Evolutionary conservation across 1,140 invertebrate genomes (phyloP).

Genomic region (Theocolax elegans): DNA sequence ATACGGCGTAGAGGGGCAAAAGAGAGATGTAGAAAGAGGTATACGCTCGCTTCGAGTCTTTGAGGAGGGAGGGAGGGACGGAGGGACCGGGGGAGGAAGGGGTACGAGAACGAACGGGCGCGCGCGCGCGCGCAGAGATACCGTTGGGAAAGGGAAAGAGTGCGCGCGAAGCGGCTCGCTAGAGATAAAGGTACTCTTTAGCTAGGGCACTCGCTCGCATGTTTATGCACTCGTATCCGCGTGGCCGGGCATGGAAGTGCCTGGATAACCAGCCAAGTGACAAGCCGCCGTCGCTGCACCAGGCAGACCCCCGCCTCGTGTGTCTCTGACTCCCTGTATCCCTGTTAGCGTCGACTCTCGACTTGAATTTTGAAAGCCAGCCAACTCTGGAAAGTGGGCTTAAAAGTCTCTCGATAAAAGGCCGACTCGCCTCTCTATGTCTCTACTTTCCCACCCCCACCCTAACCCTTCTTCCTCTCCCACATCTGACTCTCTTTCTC

Average conservation of each 20-base stretch:
- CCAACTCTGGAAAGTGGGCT: constrained; percentile 67
- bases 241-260: constrained; percentile 67
- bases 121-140: too few relatives aligned
- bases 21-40: constrained; percentile 47
- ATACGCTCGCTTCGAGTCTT: constrained; percentile 10
- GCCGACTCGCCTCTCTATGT: constrained; percentile 41
- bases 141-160: constrained; percentile 40
- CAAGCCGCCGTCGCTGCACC: constrained; percentile 58
- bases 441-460: constrained; percentile 46
- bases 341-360: constrained; percentile 50
- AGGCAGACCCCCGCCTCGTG: constrained; percentile 36
- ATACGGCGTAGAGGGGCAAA: constrained; percentile 44
- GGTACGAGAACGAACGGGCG: too few relatives aligned
- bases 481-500: not conserved
- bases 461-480: not conserved
- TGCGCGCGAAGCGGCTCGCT: constrained; percentile 58
- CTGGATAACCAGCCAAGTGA: constrained; percentile 69
- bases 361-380: constrained; percentile 67
- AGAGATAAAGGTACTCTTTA: constrained; percentile 68
- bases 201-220: constrained; percentile 63
- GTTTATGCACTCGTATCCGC: constrained; percentile 68
- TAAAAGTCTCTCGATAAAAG: constrained; percentile 67
- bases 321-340: constrained; percentile 37
- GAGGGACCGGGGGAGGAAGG: constrained; percentile 48
- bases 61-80: constrained; percentile 47